phyloP scores from a whole-genome alignment of 2,797 vertebrate genomes.

The Platalea minor region DNA sequence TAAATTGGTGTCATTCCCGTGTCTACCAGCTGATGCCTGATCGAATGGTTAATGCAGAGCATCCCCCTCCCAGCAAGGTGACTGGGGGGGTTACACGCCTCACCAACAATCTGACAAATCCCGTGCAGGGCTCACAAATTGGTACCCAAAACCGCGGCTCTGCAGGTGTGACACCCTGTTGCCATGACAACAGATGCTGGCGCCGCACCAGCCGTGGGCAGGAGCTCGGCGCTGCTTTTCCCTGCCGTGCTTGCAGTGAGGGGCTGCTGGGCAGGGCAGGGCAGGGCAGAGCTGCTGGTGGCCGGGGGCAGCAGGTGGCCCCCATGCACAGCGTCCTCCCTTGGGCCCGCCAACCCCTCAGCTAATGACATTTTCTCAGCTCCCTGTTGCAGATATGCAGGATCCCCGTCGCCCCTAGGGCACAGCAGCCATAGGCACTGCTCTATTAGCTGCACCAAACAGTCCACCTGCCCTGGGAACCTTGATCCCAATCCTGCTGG shows the following conservation, averaged over 20 bases:
- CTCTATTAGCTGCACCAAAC: not conserved
- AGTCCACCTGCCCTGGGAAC: not conserved
- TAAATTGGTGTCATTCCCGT: not conserved
- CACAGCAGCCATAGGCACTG: not conserved
- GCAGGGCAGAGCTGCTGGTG: not conserved
- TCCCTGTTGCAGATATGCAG: not conserved
- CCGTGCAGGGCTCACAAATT: not conserved
- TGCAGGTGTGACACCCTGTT: slow-evolving; percentile 33
- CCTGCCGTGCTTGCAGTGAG: fast-evolving
- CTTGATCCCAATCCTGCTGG: not conserved
- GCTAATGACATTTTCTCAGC: not conserved
- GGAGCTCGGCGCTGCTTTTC: not conserved
- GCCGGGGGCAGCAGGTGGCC: fast-evolving
- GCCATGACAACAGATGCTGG: slow-evolving; percentile 43
- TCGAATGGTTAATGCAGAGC: not conserved
- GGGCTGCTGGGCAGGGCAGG: not conserved
- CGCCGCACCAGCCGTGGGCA: not conserved
- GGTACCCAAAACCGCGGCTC: not conserved
- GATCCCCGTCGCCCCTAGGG: not conserved
- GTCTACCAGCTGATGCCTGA: not conserved
- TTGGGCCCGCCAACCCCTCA: not conserved
- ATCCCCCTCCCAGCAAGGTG: not conserved
- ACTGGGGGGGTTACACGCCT: not conserved
- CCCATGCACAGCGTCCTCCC: fast-evolving
- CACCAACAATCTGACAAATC: slow-evolving; percentile 2